Percentiles rank a stretch among this genome's conserved stretches.
phyloP scores from a whole-genome alignment of 2,113 vertebrate genomes.

The Larimichthys crocea region DNA sequence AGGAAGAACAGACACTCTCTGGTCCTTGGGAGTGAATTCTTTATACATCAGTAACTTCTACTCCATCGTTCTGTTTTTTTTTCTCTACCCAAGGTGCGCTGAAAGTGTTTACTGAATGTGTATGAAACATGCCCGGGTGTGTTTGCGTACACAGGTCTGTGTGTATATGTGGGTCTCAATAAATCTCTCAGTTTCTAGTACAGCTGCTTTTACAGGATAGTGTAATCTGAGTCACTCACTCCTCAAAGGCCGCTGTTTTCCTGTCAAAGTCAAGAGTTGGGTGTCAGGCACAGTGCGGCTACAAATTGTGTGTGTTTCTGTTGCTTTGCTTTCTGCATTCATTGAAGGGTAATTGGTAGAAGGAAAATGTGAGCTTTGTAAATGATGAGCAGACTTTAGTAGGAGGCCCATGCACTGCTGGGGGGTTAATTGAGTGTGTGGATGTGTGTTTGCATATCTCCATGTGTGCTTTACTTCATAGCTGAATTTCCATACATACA shows the following conservation, averaged over 20 bases:
- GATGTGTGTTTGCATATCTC: slow-evolving; percentile 54
- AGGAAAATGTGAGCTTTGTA: slow-evolving; percentile 50
- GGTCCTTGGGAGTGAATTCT: slow-evolving; percentile 26
- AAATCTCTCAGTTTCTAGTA: slow-evolving; percentile 33
- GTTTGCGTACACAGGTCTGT: not conserved
- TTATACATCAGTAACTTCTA: slow-evolving; percentile 21
- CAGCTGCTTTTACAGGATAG: slow-evolving; percentile 38
- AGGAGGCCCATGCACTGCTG: slow-evolving; percentile 23
- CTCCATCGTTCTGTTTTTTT: not conserved
- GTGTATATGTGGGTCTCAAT: slow-evolving; percentile 17
- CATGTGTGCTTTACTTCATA: slow-evolving; percentile 13
- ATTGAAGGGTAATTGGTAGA: slow-evolving; percentile 44
- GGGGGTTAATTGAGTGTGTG: slow-evolving; percentile 59
- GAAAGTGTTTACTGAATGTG: not conserved
- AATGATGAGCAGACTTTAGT: slow-evolving; percentile 50
- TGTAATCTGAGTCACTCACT: slow-evolving; percentile 51
- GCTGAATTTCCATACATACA: slow-evolving; percentile 55
- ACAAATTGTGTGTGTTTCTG: slow-evolving; percentile 16
- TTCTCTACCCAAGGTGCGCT: not conserved
- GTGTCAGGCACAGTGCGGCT: slow-evolving; percentile 18
- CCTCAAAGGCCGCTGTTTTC: slow-evolving; percentile 51
- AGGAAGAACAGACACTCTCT: not conserved
- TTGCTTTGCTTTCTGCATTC: slow-evolving; percentile 18
- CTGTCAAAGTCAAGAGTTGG: slow-evolving; percentile 36
- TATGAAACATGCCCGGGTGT: slow-evolving; percentile 12